These are phyloP conservation scores for Coilia nasus DNA, from an alignment of 2,797 vertebrate species.

Conservation along the genomic window DNA sequence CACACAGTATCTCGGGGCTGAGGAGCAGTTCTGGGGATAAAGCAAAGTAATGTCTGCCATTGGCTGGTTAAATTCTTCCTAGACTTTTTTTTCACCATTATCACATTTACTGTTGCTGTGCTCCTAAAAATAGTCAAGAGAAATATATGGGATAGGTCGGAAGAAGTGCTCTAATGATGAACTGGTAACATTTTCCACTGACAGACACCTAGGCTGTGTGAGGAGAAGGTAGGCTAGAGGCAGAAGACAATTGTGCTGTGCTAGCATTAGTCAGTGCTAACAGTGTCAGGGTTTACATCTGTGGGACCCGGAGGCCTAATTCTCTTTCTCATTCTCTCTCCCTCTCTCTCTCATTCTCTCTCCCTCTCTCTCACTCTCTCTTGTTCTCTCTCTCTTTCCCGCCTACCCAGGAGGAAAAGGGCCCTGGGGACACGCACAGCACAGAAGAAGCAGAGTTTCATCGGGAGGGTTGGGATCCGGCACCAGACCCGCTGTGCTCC, in stretches of 20 bases:
- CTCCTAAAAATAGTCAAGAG: not conserved
- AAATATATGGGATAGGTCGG: not conserved
- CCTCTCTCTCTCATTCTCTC: not conserved
- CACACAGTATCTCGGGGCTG: not conserved
- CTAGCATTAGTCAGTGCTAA: not conserved
- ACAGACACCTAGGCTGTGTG: not conserved
- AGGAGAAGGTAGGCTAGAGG: not conserved
- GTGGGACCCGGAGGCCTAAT: not conserved
- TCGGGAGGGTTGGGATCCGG: slow-evolving; percentile 48
- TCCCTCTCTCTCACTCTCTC: not conserved
- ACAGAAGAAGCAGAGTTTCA: slow-evolving; percentile 66
- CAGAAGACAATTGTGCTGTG: not conserved
- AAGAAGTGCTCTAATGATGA: not conserved
- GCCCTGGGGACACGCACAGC: slow-evolving; percentile 68
- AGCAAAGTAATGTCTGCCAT: not conserved
- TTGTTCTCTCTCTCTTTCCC: not conserved
- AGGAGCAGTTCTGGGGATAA: not conserved
- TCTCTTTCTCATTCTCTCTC: not conserved
- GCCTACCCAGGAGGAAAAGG: slow-evolving; percentile 57
- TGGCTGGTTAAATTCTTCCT: not conserved
- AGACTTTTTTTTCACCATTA: not conserved
- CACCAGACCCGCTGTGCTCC: slow-evolving; percentile 58
- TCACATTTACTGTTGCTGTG: not conserved
- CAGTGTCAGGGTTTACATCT: not conserved
- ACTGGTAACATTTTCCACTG: not conserved